A percentile compares a stretch with the other conserved stretches of the same genome.
Evolutionary conservation across 2,888 invertebrate species (phyloP).

Genomic region (Cerastis leucographa): DNA sequence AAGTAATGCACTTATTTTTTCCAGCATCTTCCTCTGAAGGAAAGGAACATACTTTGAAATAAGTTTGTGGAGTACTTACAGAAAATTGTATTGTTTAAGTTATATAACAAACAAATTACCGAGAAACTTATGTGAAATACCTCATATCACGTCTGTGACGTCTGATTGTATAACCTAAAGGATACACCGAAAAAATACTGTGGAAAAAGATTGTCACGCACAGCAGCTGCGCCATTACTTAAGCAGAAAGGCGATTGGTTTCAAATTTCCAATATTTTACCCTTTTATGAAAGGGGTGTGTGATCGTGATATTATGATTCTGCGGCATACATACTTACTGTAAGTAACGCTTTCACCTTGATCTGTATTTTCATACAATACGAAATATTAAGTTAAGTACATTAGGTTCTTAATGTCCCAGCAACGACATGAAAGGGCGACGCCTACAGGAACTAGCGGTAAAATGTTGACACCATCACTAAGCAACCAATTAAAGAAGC

Average conservation of each 20-base stretch:
- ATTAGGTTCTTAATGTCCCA: constrained; percentile 24
- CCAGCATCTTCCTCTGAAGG: constrained; percentile 4
- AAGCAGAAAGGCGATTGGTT: constrained; percentile 21
- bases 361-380: constrained; percentile 32
- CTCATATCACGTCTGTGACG: background rate
- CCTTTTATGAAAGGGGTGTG: background rate
- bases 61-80: background rate
- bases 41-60: background rate
- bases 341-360: constrained; percentile 11
- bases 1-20: constrained; percentile 27
- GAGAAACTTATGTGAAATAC: background rate
- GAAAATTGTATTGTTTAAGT: background rate
- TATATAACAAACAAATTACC: background rate
- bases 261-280: constrained; percentile 26
- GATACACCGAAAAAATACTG: background rate
- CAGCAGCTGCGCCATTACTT: constrained; percentile 13
- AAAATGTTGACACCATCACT: constrained; percentile 12
- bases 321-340: background rate
- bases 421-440: constrained; percentile 15
- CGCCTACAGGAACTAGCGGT: background rate
- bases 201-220: background rate
- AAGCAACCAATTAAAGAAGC: constrained; percentile 14
- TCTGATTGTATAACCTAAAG: background rate
- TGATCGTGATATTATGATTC: constrained; percentile 13
- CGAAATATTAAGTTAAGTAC: constrained; percentile 23